phyloP scores from a whole-genome alignment of 2,888 invertebrate species.

The Caenorhabditis imperialis region DNA sequence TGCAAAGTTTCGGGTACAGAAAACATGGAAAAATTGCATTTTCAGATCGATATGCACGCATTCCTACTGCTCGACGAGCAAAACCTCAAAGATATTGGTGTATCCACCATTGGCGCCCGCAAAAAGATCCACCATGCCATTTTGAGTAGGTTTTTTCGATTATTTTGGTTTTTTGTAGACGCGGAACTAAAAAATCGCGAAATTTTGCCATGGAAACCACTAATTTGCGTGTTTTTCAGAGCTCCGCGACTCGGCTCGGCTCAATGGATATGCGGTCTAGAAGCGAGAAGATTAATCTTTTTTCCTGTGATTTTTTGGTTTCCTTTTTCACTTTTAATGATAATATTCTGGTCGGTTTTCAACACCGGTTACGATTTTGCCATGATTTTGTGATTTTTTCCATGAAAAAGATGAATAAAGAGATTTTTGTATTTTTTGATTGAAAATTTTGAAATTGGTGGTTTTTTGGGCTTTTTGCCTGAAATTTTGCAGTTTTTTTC shows the following conservation, averaged over 20 bases:
- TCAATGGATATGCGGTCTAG: conserved; percentile 64
- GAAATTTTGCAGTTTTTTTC: too few species aligned
- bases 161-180: conserved; percentile 9
- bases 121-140: conserved; percentile 77
- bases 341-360: conserved; percentile 12
- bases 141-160: conserved; percentile 69
- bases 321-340: neutral
- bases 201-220: conserved; percentile 19
- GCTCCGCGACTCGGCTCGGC: conserved; percentile 72
- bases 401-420: too few species aligned
- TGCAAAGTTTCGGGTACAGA: too few species aligned
- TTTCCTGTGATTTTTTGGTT: neutral
- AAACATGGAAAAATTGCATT: too few species aligned
- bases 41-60: conserved; percentile 77
- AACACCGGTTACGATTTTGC: conserved; percentile 26
- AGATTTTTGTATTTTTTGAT: too few species aligned
- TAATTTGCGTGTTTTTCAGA: conserved; percentile 62
- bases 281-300: conserved; percentile 1
- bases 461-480: too few species aligned
- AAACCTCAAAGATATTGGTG: conserved; percentile 75
- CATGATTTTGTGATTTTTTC: conserved; percentile 26
- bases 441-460: too few species aligned
- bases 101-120: conserved; percentile 75
- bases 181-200: neutral
- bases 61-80: conserved; percentile 75